These are phyloP conservation scores for Tylochromis polylepis DNA, from an alignment of 2,113 vertebrate species.

Conservation along the genomic window DNA sequence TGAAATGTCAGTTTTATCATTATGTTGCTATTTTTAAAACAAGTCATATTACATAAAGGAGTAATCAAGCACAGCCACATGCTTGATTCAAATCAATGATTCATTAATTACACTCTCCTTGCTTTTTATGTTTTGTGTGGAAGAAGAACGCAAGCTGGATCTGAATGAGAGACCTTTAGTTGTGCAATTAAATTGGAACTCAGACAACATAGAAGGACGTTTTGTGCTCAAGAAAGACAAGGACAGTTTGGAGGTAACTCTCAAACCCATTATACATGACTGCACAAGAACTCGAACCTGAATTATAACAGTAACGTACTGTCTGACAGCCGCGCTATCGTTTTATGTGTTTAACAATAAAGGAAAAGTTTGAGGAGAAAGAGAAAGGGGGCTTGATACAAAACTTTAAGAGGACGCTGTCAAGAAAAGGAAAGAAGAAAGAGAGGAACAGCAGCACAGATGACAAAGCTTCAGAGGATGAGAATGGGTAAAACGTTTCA, in stretches of 20 bases:
- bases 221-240: constrained; percentile 89
- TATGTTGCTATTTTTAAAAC: neutral
- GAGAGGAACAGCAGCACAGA: constrained; percentile 77
- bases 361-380: constrained; percentile 78
- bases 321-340: accelerated
- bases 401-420: constrained; percentile 90
- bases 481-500: constrained; percentile 70
- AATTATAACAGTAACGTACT: neutral
- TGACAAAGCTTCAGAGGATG: constrained; percentile 66
- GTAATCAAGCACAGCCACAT: neutral
- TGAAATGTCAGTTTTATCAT: neutral
- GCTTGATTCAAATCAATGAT: too few species aligned
- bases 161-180: constrained; percentile 85
- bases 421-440: constrained; percentile 89
- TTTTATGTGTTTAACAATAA: constrained; percentile 51
- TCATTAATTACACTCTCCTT: neutral
- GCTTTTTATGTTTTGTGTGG: constrained; percentile 21
- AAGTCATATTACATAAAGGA: neutral
- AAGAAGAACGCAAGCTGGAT: constrained; percentile 85
- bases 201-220: constrained; percentile 84
- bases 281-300: neutral
- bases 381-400: constrained; percentile 88
- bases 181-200: constrained; percentile 91
- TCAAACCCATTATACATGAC: too few species aligned
- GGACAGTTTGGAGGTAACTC: constrained; percentile 76